Percentiles rank a stretch among this genome's conserved stretches.
Conservation (phyloP, 2,888 invertebrate species). For the Lepeophtheirus nordmannii region DNA sequence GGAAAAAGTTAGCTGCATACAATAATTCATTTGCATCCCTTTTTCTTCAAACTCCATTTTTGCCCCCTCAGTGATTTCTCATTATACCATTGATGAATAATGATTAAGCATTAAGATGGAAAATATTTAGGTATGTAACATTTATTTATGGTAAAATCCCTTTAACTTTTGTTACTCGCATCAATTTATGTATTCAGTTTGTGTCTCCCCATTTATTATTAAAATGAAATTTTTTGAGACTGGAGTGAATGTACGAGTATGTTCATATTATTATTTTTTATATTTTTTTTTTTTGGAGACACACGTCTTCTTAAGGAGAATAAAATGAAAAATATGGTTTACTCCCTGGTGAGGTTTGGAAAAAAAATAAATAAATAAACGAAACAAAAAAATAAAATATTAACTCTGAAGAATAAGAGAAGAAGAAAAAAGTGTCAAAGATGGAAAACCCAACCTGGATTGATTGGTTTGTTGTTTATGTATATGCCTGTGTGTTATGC, state of each 20-base stretch:
- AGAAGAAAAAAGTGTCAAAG: neutral
- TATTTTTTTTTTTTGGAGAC: conserved; percentile 1
- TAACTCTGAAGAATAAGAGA: neutral
- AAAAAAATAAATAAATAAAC: neutral
- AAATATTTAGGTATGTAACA: too few relatives aligned
- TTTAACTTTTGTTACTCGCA: too few relatives aligned
- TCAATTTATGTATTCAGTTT: neutral
- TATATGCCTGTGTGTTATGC: neutral
- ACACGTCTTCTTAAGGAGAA: neutral
- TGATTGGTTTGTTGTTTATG: conserved; percentile 4
- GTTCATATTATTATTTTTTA: neutral
- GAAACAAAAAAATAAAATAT: neutral
- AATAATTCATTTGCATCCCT: too few relatives aligned
- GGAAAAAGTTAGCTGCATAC: too few relatives aligned
- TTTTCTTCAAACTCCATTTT: too few relatives aligned
- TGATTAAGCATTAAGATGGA: too few relatives aligned
- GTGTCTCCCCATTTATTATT: neutral
- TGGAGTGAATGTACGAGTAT: neutral
- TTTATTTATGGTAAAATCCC: too few relatives aligned
- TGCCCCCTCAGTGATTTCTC: too few relatives aligned
- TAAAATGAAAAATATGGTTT: conserved; percentile 1
- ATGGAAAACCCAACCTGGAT: neutral
- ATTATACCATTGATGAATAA: too few relatives aligned
- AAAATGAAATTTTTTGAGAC: neutral
- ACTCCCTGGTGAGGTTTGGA: neutral